Base-by-base conservation (phyloP, 2,113 vertebrate genomes). In the Grallaria varia region DNA sequence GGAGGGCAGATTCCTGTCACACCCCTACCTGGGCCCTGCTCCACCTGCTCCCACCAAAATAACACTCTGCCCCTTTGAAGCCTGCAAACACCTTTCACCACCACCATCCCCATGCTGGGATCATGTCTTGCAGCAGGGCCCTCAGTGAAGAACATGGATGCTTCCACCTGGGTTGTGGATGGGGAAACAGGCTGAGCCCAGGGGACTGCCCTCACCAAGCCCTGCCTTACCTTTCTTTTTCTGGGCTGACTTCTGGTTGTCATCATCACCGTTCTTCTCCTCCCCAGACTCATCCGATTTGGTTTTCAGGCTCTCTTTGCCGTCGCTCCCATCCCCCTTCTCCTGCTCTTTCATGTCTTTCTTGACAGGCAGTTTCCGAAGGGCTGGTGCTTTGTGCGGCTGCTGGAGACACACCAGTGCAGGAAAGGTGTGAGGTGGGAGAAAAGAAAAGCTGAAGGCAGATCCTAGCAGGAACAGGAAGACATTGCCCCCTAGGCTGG, bases 211-310 rank as follows among this genome's bases (percentile, higher is more conserved):
- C 45, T 50, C n/a, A 47, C 19, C 25, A 69, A 31, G 8, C 69
- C 28, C 67, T 67, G 85, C 35, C 95, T 95, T 67, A 99, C 99
- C 99, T 99, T 99, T 99, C 95, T 99, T 99, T 97, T 99, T 99
- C 63, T 99, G 98, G 6, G 98, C 98, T 6, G 99, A 99, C 96
- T 98, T 99, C 96, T 99, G 99, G 66, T 98, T 98, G 91, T 99
- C 99, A 31, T 99, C 99, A 0, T 99, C 99, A 1, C 99, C 98
- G 12, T 99, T 99, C 96, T 99, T 99, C 95, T 99, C 99, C 84
- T 99, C 99, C 75, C 99, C 99, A 0, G 99, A 99, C 94, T 99
- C 99, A 42, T 99, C 99, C 0, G 99, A 99, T 96, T 99, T 99
- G 84, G 99, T 98, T 98, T 99, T 99, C 59, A 98, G 98, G 96